A percentile compares a stretch with the other conserved stretches of the same genome.
These are phyloP conservation scores for Trisateles emortualis DNA, from an alignment of 2,888 invertebrate species.

Conservation along the genomic window DNA sequence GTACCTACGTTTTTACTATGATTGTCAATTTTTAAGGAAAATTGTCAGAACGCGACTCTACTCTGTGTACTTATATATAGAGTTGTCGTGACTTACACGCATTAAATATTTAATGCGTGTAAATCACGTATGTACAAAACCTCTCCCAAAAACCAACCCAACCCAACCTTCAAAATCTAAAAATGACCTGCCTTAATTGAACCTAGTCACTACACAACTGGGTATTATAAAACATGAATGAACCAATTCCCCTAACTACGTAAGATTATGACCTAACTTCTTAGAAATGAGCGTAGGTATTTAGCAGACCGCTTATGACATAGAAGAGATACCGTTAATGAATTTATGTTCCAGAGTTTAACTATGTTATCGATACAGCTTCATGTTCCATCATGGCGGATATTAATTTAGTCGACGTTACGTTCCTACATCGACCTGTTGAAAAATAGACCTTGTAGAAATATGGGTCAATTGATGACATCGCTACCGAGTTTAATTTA, in stretches of 20 bases:
- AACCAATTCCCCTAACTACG: background rate
- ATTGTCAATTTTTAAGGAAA: too few species aligned
- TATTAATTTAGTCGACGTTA: constrained; percentile 40
- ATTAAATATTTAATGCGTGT: too few species aligned
- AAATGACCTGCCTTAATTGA: too few species aligned
- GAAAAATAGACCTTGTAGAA: background rate
- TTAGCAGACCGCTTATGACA: constrained; percentile 39
- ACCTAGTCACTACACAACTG: too few species aligned
- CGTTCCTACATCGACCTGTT: constrained; percentile 4
- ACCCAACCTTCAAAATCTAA: too few species aligned
- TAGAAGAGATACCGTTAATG: constrained; percentile 36
- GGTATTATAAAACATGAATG: background rate
- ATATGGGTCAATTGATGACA: constrained; percentile 3
- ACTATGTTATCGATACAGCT: constrained; percentile 46
- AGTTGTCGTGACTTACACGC: too few species aligned
- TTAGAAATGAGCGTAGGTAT: constrained; percentile 25
- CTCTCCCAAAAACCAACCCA: too few species aligned
- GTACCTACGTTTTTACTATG: too few species aligned
- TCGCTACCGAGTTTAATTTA: background rate
- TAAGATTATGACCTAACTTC: constrained; percentile 35
- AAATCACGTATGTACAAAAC: too few species aligned
- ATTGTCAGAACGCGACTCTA: too few species aligned
- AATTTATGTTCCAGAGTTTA: constrained; percentile 45
- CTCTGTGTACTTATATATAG: too few species aligned
- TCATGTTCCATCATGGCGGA: constrained; percentile 29